Evolutionary conservation across 1,140 invertebrate species (phyloP).

Genomic region (Drosophila elegans): DNA sequence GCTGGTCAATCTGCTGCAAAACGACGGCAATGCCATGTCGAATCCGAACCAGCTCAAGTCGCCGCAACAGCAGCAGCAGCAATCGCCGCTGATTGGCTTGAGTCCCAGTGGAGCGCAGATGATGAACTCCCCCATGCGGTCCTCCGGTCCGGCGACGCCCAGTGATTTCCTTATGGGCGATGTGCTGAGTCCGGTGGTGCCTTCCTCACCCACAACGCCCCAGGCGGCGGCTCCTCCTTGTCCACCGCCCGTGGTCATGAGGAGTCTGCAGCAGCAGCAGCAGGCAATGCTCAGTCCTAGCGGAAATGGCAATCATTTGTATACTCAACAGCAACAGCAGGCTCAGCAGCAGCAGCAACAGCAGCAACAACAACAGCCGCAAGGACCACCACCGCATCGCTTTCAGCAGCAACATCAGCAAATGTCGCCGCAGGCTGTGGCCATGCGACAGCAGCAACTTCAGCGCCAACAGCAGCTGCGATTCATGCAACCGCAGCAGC

Average conservation of each 20-base stretch:
- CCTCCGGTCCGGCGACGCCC: conserved; percentile 56
- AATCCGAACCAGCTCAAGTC: conserved; percentile 76
- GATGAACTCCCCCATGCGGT: conserved; percentile 71
- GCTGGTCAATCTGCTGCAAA: conserved; percentile 95
- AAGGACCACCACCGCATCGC: conserved; percentile 48
- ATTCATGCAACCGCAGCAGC: conserved; percentile 68
- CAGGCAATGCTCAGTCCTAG: conserved; percentile 67
- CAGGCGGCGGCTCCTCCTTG: conserved; percentile 28
- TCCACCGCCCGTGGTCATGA: conserved; percentile 55
- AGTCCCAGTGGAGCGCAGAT: conserved; percentile 72
- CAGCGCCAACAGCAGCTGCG: conserved; percentile 62
- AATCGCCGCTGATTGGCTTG: conserved; percentile 67
- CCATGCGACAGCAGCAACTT: conserved; percentile 81
- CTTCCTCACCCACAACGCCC: conserved; percentile 72
- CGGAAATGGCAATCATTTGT: conserved; percentile 53
- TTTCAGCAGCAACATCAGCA: conserved; percentile 69
- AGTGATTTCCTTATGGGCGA: conserved; percentile 63
- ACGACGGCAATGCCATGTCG: conserved; percentile 87
- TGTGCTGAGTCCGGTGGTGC: conserved; percentile 63
- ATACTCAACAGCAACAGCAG: conserved; percentile 75
- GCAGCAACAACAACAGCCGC: conserved; percentile 32
- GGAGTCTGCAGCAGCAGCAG: conserved; percentile 69
- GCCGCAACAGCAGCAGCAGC: conserved; percentile 58
- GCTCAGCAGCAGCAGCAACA: conserved; percentile 68
- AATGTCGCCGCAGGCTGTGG: conserved; percentile 43